These are phyloP conservation scores for Buteo buteo DNA, from an alignment of 2,113 vertebrate species.

Conservation along the genomic window DNA sequence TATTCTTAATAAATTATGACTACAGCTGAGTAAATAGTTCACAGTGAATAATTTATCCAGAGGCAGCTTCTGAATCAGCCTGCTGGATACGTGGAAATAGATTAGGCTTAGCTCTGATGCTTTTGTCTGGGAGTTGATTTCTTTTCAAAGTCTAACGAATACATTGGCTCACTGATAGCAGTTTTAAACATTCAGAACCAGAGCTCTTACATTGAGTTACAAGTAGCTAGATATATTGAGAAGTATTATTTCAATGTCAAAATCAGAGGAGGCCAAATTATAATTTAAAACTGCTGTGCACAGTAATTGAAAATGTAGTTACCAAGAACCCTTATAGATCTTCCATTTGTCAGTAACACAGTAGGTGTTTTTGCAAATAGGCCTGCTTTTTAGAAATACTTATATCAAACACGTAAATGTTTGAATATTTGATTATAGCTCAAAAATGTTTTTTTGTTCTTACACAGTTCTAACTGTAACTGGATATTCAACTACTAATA, in stretches of 20 bases:
- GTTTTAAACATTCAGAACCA: background rate
- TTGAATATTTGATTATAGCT: background rate
- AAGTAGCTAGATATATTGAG: background rate
- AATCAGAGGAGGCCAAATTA: background rate
- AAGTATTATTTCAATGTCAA: background rate
- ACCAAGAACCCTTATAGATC: background rate
- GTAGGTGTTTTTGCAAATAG: background rate
- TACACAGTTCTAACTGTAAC: background rate
- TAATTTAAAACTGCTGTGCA: background rate
- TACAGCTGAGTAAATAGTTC: constrained; percentile 30
- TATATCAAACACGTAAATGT: background rate
- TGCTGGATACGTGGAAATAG: background rate
- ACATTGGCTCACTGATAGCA: background rate
- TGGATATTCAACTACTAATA: background rate
- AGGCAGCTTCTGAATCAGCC: background rate
- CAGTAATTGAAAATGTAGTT: background rate
- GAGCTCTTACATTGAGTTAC: background rate
- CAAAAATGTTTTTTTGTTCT: background rate
- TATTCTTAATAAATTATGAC: constrained; percentile 19
- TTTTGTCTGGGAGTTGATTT: background rate
- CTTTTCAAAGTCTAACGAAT: constrained; percentile 19
- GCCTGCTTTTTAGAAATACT: background rate
- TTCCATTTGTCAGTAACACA: background rate
- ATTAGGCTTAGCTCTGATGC: background rate
- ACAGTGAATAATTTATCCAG: constrained; percentile 35